Base-by-base conservation (phyloP, 2,888 invertebrate species). In the Parapristionchus giblindavisi region DNA sequence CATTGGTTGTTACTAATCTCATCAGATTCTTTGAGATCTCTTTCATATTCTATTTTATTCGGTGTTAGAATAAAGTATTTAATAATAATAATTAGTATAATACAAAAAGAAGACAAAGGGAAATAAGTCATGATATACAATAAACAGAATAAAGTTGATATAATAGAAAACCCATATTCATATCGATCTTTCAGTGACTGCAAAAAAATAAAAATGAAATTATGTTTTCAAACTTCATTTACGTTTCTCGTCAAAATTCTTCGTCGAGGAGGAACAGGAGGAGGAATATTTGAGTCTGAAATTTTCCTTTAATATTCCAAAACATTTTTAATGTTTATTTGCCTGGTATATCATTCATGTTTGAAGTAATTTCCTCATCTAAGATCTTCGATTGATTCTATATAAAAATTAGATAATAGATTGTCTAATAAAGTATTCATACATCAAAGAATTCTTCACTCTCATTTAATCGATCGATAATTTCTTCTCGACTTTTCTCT, bases 161-260 rank as follows among this genome's bases (percentile, higher is more conserved):
- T 40, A 2, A 61, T 4, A 14, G 61, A 61, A 40, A 61, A 40
- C 14, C 38, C 61, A 40, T 27, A 40, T 38, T 38, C 38, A 8
- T 61, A 61, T 61, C 61, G 61, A 61, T 61, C 61, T 24, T 40
- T 61, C 3, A 61, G 38, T 0, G 61, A 61, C 61, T 61, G 61
- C 3, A 61, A 61, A 21, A 32, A 14, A 1, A 32, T 34, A 4
- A 60, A 29, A n/a, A 21, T 3, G 21, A 8, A 11, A 2, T 34
- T 4, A n/a, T 17, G 14, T 32, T 1, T 1, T 5, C 21, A 34
- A 60, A 60, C 3, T 4, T 5, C 27, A 40, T 40, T 24, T 24
- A 61, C 61, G 8, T n/a, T 29, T 4, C 24, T 14, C 3, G 40
- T 32, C 1, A 32, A 40, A 40, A 61, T 40, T 61, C 40, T 61